Percentiles rank a stretch among this genome's conserved stretches.
phyloP scores from a whole-genome alignment of 1,140 invertebrate genomes.

The Brachionus koreanus region DNA sequence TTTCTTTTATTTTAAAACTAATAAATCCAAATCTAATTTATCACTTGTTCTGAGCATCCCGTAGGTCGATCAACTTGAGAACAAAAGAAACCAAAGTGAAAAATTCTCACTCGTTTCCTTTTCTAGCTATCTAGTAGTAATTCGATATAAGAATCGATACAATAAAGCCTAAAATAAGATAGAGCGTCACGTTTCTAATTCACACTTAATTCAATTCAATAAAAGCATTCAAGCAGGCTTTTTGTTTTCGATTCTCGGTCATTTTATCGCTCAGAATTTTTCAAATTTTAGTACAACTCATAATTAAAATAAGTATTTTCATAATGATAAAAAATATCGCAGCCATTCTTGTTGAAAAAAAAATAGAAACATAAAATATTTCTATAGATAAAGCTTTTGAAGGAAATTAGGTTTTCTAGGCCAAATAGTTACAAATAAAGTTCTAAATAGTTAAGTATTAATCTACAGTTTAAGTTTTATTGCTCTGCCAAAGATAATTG shows the following conservation, averaged over 20 bases:
- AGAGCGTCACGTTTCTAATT: neutral
- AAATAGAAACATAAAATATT: neutral
- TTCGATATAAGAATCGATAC: neutral
- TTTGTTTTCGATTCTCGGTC: neutral
- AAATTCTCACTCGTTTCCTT: neutral
- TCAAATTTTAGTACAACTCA: neutral
- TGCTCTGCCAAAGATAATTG: neutral
- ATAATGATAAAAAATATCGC: neutral
- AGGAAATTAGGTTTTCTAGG: constrained; percentile 6
- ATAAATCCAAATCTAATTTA: constrained; percentile 25
- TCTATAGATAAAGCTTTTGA: neutral
- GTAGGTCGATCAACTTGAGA: neutral
- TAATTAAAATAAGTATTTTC: neutral
- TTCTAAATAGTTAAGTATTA: neutral
- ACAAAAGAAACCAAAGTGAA: neutral
- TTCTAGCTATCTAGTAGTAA: neutral
- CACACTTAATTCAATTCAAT: neutral
- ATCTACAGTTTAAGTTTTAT: constrained; percentile 9
- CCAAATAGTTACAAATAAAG: neutral
- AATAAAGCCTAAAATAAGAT: neutral
- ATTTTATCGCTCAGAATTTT: neutral
- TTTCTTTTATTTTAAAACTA: neutral
- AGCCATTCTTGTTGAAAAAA: neutral
- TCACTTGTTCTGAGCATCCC: neutral
- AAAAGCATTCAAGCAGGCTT: neutral